Conservation (phyloP, 1,140 invertebrate genomes). For the Geopemphigus sp. region DNA sequence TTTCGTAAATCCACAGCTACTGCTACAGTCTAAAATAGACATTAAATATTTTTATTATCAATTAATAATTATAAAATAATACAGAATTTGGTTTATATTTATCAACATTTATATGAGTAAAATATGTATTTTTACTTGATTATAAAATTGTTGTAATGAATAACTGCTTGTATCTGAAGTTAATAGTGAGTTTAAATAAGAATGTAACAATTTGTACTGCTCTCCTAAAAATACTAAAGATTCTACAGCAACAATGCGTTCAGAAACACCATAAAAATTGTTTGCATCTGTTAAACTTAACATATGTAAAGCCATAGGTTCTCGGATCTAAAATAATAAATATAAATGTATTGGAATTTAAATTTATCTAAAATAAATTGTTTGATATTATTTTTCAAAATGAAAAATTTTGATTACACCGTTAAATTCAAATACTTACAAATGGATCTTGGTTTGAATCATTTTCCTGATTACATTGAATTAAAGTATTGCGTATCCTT, state of each 20-base stretch:
- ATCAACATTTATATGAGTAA: not conserved
- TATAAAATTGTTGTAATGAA: conserved; percentile 73
- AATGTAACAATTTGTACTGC: conserved; percentile 79
- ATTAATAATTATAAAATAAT: not conserved
- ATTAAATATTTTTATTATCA: not conserved
- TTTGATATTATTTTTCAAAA: not conserved
- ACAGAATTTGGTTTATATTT: not conserved
- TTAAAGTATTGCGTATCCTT: conserved; percentile 43
- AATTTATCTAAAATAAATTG: too few relatives aligned
- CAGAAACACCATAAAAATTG: conserved; percentile 75
- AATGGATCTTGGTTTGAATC: conserved; percentile 15
- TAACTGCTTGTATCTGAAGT: conserved; percentile 62
- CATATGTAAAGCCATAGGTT: conserved; percentile 67
- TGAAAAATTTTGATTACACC: not conserved
- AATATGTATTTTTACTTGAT: conserved; percentile 40
- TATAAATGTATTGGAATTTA: not conserved
- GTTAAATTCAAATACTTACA: conserved; percentile 24
- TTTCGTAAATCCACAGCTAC: conserved; percentile 72
- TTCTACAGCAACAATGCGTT: conserved; percentile 87
- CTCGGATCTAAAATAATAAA: conserved; percentile 57
- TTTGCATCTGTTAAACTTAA: conserved; percentile 72
- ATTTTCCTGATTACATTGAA: conserved; percentile 30
- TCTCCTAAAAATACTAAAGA: conserved; percentile 85
- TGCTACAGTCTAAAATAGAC: conserved; percentile 64
- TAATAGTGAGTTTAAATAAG: conserved; percentile 76